Evolutionary conservation across 2,888 invertebrate genomes (phyloP).

Genomic region (Cataglyphis cursor): DNA sequence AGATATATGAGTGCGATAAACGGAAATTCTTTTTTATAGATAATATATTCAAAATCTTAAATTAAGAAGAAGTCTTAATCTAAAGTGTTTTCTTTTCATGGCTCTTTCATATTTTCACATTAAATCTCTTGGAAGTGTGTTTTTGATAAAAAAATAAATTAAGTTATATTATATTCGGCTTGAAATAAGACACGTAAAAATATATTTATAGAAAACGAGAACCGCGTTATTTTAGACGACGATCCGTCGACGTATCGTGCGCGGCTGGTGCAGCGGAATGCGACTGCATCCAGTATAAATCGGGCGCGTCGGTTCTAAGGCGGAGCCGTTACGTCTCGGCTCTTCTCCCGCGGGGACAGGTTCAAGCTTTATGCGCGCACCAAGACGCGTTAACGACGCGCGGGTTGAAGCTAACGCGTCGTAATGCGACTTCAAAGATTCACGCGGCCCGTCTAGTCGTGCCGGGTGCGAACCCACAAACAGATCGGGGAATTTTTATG

Average conservation of each 20-base stretch:
- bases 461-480: not conserved
- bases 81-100: not conserved
- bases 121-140: not conserved
- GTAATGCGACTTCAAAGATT: constrained; percentile 49
- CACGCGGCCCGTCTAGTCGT: constrained; percentile 15
- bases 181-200: not conserved
- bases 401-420: constrained; percentile 33
- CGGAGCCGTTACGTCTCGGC: constrained; percentile 23
- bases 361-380: constrained; percentile 37
- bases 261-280: constrained; percentile 14
- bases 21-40: not conserved
- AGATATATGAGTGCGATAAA: not conserved
- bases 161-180: not conserved
- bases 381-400: constrained; percentile 43
- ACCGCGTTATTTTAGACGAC: constrained; percentile 2
- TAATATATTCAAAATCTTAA: not conserved
- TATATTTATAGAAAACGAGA: constrained; percentile 1
- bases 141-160: not conserved
- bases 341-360: not conserved
- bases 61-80: not conserved
- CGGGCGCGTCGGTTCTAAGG: constrained; percentile 29
- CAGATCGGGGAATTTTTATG: constrained; percentile 36
- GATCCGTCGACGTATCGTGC: not conserved
- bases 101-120: not conserved
- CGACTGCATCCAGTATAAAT: constrained; percentile 29